Base-by-base conservation (phyloP, 2,888 invertebrate genomes). In the Parochlus steinenii region DNA sequence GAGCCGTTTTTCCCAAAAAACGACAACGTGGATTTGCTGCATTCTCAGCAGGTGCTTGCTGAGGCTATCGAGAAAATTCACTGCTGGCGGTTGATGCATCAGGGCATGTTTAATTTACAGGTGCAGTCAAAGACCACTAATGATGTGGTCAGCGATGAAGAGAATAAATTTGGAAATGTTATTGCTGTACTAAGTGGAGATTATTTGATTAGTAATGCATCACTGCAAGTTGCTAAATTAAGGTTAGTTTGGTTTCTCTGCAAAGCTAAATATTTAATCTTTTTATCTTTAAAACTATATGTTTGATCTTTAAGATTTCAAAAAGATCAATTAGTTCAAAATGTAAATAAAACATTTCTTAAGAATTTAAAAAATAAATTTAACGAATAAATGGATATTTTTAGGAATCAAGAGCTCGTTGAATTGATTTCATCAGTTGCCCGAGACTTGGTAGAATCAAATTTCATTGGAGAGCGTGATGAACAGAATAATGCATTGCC, bases 51-150 rank as follows among this genome's bases (percentile, higher is more conserved):
- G 39, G 81, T 80, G 3, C 58, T 93, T 32, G 92, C 92, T 0
- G 92, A 93, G 58, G 83, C 92, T n/a, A 86, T 86, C 0, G 93
- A 93, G 64, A 87, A 93, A 86, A 89, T 93, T 42, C 71, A 90
- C 29, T 90, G 90, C 1, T 85, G 90, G 15, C 82, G 87, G 55
- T 63, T 90, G 41, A 82, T 93, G 10, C 93, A 95, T 60, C 81
- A 77, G 53, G 83, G 76, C 4, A 65, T 92, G 38, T 81, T 90
- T 16, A 87, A 92, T 56, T 70, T 86, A 50, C 73, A 75, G 47
- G 65, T 69, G 2, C 51, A 61, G 24, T 61, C 63, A 0, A 61
- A 63, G 37, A 53, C 60, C n/a, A 62, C 61, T 5, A 56, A 65
- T 40, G 65, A 69, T 46, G 52, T 58, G 2, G 67, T 69, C 27